Evolutionary conservation across 2,888 invertebrate genomes (phyloP).

Genomic region (Endotricha flammealis): DNA sequence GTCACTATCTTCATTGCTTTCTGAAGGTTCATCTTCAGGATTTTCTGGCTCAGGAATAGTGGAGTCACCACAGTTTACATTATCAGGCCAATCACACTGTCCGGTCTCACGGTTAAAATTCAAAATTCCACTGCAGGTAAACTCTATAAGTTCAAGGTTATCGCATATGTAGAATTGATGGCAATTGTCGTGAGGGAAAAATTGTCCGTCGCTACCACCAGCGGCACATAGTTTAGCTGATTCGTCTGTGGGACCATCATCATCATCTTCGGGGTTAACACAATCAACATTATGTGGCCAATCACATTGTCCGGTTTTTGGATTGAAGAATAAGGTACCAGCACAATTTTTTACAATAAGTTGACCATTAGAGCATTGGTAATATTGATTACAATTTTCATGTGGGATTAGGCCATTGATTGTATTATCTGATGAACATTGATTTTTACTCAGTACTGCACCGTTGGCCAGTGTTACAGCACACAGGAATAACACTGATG

Average conservation of each 20-base stretch:
- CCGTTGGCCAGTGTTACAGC: slow-evolving; percentile 2
- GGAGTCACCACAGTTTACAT: slow-evolving; percentile 33
- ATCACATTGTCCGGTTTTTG: slow-evolving; percentile 4
- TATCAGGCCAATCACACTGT: slow-evolving; percentile 37
- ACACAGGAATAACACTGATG: slow-evolving; percentile 3
- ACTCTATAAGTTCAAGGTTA: slow-evolving; percentile 28
- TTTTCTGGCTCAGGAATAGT: not conserved
- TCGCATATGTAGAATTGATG: slow-evolving; percentile 38
- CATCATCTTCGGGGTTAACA: slow-evolving; percentile 9
- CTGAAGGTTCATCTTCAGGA: not conserved
- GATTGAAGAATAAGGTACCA: slow-evolving; percentile 1
- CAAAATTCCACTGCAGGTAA: slow-evolving; percentile 25
- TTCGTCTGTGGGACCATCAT: slow-evolving; percentile 28
- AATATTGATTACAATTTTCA: slow-evolving; percentile 9
- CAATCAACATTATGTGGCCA: slow-evolving; percentile 14
- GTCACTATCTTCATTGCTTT: slow-evolving; percentile 7
- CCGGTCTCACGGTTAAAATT: slow-evolving; percentile 31
- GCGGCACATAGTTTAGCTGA: slow-evolving; percentile 30
- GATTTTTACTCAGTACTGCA: not conserved
- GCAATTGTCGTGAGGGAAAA: slow-evolving; percentile 39
- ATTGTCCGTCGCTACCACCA: slow-evolving; percentile 27
- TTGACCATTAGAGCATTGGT: slow-evolving; percentile 1
- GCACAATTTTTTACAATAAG: not conserved
- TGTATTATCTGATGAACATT: slow-evolving; percentile 1
- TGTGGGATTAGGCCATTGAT: slow-evolving; percentile 3